Conservation (phyloP, 1,140 invertebrate species). For the Rhyacophila brunnea region DNA sequence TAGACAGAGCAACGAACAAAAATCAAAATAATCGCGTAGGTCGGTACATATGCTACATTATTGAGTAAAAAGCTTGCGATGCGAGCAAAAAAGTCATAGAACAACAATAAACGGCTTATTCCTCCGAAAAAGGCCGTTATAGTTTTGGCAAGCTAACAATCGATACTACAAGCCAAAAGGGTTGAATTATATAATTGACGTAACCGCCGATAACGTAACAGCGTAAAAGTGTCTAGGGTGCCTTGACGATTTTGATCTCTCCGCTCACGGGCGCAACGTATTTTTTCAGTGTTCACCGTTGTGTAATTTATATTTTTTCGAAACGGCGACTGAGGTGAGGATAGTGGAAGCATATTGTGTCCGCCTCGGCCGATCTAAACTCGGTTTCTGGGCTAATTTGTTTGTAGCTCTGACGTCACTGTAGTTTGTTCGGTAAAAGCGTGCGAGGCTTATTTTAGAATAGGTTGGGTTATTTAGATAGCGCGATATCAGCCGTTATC, state of each 20-base stretch:
- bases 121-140: neutral
- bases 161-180: slow-evolving; percentile 14
- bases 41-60: no score
- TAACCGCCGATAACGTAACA: neutral
- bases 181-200: slow-evolving; percentile 20
- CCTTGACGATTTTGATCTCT: slow-evolving; percentile 1
- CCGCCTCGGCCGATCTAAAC: neutral
- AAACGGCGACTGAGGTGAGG: neutral
- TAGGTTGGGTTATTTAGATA: no score
- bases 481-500: no score
- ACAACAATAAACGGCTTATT: neutral
- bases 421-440: no score
- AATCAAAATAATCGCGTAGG: no score
- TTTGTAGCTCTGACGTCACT: neutral
- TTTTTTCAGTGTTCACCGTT: neutral
- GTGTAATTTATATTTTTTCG: neutral
- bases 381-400: neutral
- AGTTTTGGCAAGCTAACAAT: slow-evolving; percentile 7
- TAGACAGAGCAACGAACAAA: no score
- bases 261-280: neutral
- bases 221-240: neutral
- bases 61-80: no score
- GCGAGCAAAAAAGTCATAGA: neutral
- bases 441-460: no score
- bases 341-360: neutral